Base-by-base conservation (phyloP, 2,113 vertebrate genomes). In the Sceloporus tristichus region DNA sequence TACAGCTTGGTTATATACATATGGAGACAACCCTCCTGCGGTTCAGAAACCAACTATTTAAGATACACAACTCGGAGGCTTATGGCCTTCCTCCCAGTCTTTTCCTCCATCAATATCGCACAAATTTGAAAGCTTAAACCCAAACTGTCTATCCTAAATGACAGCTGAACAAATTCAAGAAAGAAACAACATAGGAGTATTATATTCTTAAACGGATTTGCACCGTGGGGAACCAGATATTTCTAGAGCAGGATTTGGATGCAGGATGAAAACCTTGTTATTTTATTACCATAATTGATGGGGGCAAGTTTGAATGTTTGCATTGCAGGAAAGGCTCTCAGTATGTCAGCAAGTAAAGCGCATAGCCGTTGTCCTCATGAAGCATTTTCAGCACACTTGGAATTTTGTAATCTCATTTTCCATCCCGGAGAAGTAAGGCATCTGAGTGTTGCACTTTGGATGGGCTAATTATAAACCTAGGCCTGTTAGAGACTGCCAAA, bases 281-380 rank as follows among this genome's bases (percentile, higher is more conserved):
- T 94, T 96, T 95, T 94, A 93, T 95, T 92, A 93, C 90, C 86
- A 95, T 95, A 95, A 96, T 97, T 97, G 97, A 94, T 90, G 89
- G 80, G 90, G 97, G 94, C 96, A 95, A 95, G 96, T 94, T 48
- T 95, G 92, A 94, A 87, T 95, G 96, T 96, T 96, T 94, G 94
- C 92, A 93, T 92, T 74, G 29, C 83, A 40, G 25, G 9, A 29
- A 53, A 40, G 34, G n/a, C 71, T 85, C 53, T 25, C 53, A 56
- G 14, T 14, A 79, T 75, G 71, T 75, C 53, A 34, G 73, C 19
- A 88, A 91, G 92, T 91, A 93, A 91, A 91, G 91, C 88, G 92
- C 74, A 90, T 65, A 91, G 93, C 94, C 92, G 78, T 62, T 92
- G 86, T 82, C 59, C 5, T 93, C 93, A 70, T 89, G 90, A 85